phyloP scores from a whole-genome alignment of 2,888 invertebrate genomes.

The Erannis defoliaria region DNA sequence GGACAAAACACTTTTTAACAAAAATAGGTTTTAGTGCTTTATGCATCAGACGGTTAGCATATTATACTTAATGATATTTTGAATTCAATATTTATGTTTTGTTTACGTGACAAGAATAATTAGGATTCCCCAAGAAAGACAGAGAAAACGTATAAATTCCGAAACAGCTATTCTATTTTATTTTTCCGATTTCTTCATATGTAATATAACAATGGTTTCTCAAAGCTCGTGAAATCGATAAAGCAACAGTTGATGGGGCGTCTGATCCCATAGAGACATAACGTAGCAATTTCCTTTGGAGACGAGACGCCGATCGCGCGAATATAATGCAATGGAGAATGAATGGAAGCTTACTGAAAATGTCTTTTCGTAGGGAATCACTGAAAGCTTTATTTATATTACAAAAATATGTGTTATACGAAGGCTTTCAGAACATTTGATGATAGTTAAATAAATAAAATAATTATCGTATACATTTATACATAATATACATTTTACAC shows the following conservation, averaged over 20 bases:
- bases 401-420: too few species aligned
- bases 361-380: constrained; percentile 4
- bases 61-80: too few species aligned
- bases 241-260: constrained; percentile 67
- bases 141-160: neutral
- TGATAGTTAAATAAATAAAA: too few species aligned
- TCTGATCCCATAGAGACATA: constrained; percentile 66
- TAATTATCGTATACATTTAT: too few species aligned
- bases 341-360: constrained; percentile 28
- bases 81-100: too few species aligned
- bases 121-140: too few species aligned
- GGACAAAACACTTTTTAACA: too few species aligned
- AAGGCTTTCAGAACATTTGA: too few species aligned
- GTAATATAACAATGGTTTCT: constrained; percentile 22
- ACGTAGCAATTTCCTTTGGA: constrained; percentile 65
- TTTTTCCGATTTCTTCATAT: constrained; percentile 6
- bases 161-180: neutral
- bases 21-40: too few species aligned
- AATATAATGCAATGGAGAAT: constrained; percentile 47
- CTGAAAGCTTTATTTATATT: neutral
- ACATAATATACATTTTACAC: too few species aligned
- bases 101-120: too few species aligned
- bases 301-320: constrained; percentile 51
- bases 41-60: too few species aligned
- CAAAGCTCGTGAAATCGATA: constrained; percentile 51